Conservation (phyloP, 2,113 vertebrate genomes). For the Vidua macroura region DNA sequence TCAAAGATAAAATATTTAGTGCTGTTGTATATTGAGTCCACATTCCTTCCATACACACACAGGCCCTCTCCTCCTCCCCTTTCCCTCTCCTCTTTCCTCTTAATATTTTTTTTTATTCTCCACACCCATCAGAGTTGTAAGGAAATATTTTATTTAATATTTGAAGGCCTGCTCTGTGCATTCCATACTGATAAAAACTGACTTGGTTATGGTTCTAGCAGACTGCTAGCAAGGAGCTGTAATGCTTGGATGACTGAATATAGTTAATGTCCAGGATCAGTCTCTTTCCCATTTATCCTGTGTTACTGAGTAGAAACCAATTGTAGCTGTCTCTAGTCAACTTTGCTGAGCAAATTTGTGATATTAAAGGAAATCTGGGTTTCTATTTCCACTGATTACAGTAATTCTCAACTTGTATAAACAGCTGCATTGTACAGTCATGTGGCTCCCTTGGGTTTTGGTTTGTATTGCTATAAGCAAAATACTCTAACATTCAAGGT, state of each 20-base stretch:
- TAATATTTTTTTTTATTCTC: not conserved
- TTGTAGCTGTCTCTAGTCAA: not conserved
- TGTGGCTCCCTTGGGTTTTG: not conserved
- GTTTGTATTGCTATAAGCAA: not conserved
- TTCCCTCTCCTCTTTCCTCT: not conserved
- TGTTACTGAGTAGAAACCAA: not conserved
- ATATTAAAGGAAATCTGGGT: not conserved
- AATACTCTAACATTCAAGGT: not conserved
- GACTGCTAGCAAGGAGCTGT: not conserved
- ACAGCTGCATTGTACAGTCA: not conserved
- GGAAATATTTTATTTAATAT: not conserved
- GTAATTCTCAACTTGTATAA: not conserved
- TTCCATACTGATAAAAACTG: not conserved
- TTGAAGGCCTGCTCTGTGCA: not conserved
- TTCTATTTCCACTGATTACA: not conserved
- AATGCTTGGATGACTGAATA: not conserved
- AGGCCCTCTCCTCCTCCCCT: not conserved
- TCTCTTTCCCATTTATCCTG: not conserved
- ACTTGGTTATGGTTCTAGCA: not conserved
- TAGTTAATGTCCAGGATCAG: not conserved
- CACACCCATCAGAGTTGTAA: not conserved
- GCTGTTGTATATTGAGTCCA: slow-evolving; percentile 12
- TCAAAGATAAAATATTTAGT: slow-evolving; percentile 57
- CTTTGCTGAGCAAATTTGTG: not conserved
- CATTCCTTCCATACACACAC: not conserved